These are phyloP conservation scores for western clawed frog (Xenopus tropicalis) DNA, from an alignment of 2,113 vertebrate species.

Conservation along the genomic window UCB_Xtro_10.0 CM004445.2:49515501-49516000, in stretches of 20 bases:
- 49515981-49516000: too few species aligned
- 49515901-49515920: neutral
- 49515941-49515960: too few species aligned
- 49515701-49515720: constrained; percentile 79
- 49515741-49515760: constrained; percentile 56
- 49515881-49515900: neutral
- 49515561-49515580: constrained; percentile 72
- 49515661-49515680: constrained; percentile 88
- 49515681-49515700: constrained; percentile 83
- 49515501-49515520: constrained; percentile 90
- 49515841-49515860: neutral
- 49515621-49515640: constrained; percentile 83
- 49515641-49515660: constrained; percentile 70
- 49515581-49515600: constrained; percentile 77
- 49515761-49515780: constrained; percentile 70
- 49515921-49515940: neutral
- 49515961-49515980: too few species aligned
- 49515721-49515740: constrained; percentile 69
- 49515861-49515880: neutral
- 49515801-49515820: constrained; percentile 69
- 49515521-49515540: constrained; percentile 85
- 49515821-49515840: constrained; percentile 19
- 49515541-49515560: constrained; percentile 70
- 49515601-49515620: constrained; percentile 87
- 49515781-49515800: constrained; percentile 74